Evolutionary conservation across 2,797 vertebrate species (phyloP), one percentile per base, ranked within the genome.

Genomic region (Chelon labrosus): DNA sequence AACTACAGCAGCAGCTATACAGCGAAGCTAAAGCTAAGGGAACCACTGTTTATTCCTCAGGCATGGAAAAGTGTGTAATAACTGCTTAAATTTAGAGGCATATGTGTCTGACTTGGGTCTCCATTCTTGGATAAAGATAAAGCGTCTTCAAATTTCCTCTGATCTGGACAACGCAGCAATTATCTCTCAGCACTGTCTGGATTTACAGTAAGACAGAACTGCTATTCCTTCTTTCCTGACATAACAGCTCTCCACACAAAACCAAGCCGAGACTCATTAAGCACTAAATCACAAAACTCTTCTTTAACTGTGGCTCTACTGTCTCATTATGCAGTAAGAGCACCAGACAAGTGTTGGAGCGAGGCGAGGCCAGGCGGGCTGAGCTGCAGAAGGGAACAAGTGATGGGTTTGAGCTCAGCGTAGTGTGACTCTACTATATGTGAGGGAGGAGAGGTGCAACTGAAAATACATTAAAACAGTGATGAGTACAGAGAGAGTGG

Each of bases 261-360:
- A 49, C 54, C 51, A 35, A 66, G 50, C 63, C 1, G 37, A 67
- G 58, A 76, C 77, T 87, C 77, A 85, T 88, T 88, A 88, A 73
- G 74, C 27, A 73, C 60, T 37, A 72, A 70, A 82, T 77, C 67
- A 70, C 67, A 79, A 85, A 84, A 85, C 67, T 70, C 66, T 49
- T 85, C 80, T 77, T 65, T 75, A 87, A 73, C 77, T 51, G 62
- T 35, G 56, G 73, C 56, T 77, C 65, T 76, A 63, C 85, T 75
- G 84, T 87, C 85, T 90, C 83, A 88, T 91, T 89, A 90, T 75
- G 57, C 46, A 46, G 66, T 38, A 55, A 63, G 73, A 85, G 70
- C 68, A 79, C 49, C 16, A 52, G 71, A 66, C 35, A 49, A 80
- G 75, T 59, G 80, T 65, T 70, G 38, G 73, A 79, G 78, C 62